Percentiles rank a stretch among this genome's conserved stretches.
phyloP scores from a whole-genome alignment of 2,888 invertebrate species.

The Rhopalosiphum nymphaeae region DNA sequence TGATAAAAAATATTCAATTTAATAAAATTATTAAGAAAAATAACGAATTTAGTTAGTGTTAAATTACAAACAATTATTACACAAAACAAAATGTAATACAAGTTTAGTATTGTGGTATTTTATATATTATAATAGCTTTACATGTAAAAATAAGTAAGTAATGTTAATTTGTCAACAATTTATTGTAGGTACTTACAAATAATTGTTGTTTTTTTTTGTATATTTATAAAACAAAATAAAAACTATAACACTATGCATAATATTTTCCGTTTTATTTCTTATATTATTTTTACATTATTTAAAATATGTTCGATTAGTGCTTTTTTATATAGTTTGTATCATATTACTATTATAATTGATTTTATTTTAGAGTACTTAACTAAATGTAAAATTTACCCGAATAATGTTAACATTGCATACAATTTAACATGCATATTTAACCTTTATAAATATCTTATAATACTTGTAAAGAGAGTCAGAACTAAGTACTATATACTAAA shows the following conservation, averaged over 20 bases:
- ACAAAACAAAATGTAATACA: neutral
- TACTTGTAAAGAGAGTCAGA: neutral
- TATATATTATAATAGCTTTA: neutral
- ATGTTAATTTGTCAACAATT: neutral
- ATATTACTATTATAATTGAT: neutral
- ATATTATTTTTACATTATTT: neutral
- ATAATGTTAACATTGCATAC: neutral
- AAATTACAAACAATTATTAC: neutral
- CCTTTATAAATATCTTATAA: neutral
- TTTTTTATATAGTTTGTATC: no score
- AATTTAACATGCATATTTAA: neutral
- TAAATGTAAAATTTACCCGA: neutral
- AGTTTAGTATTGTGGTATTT: neutral
- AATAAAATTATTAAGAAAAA: neutral
- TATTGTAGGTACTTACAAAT: no score
- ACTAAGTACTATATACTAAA: neutral
- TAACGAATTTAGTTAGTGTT: neutral
- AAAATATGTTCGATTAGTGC: neutral
- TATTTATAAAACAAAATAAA: neutral
- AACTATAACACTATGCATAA: neutral
- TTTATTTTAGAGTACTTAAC: neutral
- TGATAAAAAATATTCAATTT: neutral
- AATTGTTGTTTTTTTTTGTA: neutral
- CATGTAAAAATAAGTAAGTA: neutral
- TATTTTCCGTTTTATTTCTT: neutral